These are phyloP conservation scores for Gonocerus acuteangulatus DNA, from an alignment of 2,888 invertebrate species.

Conservation along the genomic window DNA sequence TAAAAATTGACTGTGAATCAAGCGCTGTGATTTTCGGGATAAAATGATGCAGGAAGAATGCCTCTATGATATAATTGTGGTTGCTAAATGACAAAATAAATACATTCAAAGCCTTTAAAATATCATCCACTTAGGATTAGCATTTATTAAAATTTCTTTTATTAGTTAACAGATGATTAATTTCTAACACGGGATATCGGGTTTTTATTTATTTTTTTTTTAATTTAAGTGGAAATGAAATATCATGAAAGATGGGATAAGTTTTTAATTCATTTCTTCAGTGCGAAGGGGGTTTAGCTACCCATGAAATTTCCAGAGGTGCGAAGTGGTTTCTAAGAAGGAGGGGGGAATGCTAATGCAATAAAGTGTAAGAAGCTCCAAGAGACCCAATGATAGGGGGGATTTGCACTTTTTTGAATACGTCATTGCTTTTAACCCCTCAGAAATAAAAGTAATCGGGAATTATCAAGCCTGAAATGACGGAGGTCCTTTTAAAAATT, in stretches of 20 bases:
- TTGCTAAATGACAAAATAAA: too few relatives aligned
- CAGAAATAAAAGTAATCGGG: constrained; percentile 36
- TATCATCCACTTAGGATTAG: not conserved
- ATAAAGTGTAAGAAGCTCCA: constrained; percentile 32
- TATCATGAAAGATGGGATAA: constrained; percentile 34
- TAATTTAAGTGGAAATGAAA: constrained; percentile 30
- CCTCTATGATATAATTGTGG: too few relatives aligned
- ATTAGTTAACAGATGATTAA: not conserved
- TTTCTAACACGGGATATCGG: not conserved
- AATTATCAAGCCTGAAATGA: constrained; percentile 29
- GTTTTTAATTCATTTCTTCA: constrained; percentile 32
- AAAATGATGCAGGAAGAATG: too few relatives aligned
- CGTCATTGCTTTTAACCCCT: constrained; percentile 31
- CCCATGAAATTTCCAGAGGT: not conserved
- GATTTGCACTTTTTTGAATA: constrained; percentile 38
- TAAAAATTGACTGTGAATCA: too few relatives aligned
- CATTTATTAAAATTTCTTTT: constrained; percentile 12
- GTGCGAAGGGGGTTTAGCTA: not conserved
- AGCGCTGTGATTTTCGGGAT: too few relatives aligned
- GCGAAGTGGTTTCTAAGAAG: not conserved
- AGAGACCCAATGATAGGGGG: constrained; percentile 36
- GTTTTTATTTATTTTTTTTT: constrained; percentile 7
- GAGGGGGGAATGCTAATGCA: constrained; percentile 35
- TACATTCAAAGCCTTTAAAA: too few relatives aligned
- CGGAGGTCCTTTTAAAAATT: constrained; percentile 29